These are phyloP conservation scores for Phylloscopus trochiloides DNA, from an alignment of 2,113 vertebrate species.

Conservation along the genomic window DNA sequence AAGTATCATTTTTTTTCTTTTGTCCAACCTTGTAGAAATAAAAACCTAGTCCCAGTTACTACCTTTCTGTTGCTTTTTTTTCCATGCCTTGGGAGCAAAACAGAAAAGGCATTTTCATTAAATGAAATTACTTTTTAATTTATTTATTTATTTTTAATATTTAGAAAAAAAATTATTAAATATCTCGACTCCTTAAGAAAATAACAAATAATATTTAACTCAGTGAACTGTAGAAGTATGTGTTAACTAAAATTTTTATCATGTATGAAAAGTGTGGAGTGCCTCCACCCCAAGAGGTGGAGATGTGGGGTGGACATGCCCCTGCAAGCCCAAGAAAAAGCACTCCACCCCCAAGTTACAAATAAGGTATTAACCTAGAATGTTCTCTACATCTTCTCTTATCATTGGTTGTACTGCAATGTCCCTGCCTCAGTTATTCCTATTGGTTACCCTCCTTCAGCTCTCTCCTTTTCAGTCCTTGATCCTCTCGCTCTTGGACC, in stretches of 20 bases:
- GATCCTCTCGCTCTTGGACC: background rate
- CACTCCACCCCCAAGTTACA: background rate
- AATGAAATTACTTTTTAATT: background rate
- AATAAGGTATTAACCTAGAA: background rate
- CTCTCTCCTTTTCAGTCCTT: background rate
- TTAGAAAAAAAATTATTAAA: background rate
- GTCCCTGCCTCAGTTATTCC: background rate
- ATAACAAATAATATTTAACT: background rate
- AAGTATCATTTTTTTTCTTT: background rate
- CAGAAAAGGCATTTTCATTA: background rate
- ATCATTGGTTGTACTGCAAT: background rate
- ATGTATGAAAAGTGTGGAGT: background rate
- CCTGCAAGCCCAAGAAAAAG: background rate
- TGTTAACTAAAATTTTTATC: background rate
- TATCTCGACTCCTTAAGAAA: background rate
- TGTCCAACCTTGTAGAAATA: background rate
- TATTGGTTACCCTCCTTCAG: background rate
- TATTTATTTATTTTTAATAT: background rate
- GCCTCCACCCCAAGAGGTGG: background rate
- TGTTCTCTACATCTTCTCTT: background rate
- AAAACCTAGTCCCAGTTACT: background rate
- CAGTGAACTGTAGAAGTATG: background rate
- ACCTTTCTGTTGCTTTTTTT: background rate
- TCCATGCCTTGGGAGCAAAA: fast-evolving
- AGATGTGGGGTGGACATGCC: background rate